Evolutionary conservation across 2,797 vertebrate species (phyloP).

Genomic region (Enteromius radiatus): DNA sequence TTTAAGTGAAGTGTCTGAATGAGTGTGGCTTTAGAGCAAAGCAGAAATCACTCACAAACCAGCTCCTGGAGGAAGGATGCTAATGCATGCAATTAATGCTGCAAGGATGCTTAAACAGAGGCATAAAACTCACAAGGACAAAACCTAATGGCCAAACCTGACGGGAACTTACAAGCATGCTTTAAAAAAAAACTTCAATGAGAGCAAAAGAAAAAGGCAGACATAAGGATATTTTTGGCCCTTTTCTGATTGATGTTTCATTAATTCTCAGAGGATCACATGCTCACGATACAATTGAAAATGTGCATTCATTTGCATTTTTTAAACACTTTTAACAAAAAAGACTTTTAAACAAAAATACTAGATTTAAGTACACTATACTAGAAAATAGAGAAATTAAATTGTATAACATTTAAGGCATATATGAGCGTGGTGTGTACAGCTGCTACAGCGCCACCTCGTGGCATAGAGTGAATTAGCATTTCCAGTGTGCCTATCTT

Average conservation of each 20-base stretch:
- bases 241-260: constrained; percentile 45
- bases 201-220: constrained; percentile 5
- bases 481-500: no score
- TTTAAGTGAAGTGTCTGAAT: constrained; percentile 9
- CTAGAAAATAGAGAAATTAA: background rate
- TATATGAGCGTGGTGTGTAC: no score
- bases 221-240: constrained; percentile 36
- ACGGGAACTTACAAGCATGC: background rate
- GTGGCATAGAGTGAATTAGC: no score
- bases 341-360: no score
- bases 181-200: constrained; percentile 3
- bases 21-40: constrained; percentile 4
- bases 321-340: background rate
- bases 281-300: constrained; percentile 53
- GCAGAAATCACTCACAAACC: constrained; percentile 16
- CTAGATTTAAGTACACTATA: background rate
- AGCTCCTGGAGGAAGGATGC: background rate
- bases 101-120: constrained; percentile 17
- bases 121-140: constrained; percentile 10
- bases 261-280: constrained; percentile 40
- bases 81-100: constrained; percentile 53
- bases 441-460: no score
- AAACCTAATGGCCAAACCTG: constrained; percentile 27
- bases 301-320: constrained; percentile 53
- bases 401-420: no score